Base-by-base conservation (phyloP, 2,888 invertebrate genomes). In the Herminia tarsipennalis region DNA sequence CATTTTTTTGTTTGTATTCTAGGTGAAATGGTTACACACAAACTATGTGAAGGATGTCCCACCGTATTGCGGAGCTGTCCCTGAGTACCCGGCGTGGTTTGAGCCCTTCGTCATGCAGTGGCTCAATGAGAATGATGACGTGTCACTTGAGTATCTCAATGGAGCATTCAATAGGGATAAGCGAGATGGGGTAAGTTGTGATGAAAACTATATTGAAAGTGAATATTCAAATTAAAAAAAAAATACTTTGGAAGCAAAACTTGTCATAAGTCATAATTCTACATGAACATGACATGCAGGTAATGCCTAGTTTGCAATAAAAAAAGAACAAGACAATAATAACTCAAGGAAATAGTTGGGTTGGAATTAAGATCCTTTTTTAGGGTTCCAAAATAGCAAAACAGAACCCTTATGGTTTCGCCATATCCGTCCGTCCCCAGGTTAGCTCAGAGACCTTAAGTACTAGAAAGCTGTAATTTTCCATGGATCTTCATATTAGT, bases 31-130 rank as follows among this genome's bases (percentile, higher is more conserved):
- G 98, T 93, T 99, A 63, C 98, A 99, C 86, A 97, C 98, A 67
- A 98, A 98, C 85, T 99, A 99, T 88, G 98, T 99, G 28, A 96
- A 97, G 83, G 98, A 99, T 78, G 98, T 99, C 61, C 98, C 99
- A 37, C 98, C 98, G 16, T 98, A 98, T 85, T 98, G 98, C 81
- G 97, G 97, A 45, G 96, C 97, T 28, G 98, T 99, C 51, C 99
- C 99, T 4, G 99, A 99, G 83, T 99, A 99, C 86, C 99, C 99
- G 1, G 97, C 98, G 73, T 99, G 99, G 99, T 99, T 99, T 85
- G 99, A 99, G 84, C 99, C 99, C n/a, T 99, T 99, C 87, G 99
- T 99, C 28, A 99, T 99, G 99, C 99, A 99, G 84, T 99, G 99
- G 99, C 93, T 99, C 25, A 99, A 99, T 78, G 99, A 99, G 85